Conservation (phyloP, 2,888 invertebrate genomes). For the Pyrrhia umbra region DNA sequence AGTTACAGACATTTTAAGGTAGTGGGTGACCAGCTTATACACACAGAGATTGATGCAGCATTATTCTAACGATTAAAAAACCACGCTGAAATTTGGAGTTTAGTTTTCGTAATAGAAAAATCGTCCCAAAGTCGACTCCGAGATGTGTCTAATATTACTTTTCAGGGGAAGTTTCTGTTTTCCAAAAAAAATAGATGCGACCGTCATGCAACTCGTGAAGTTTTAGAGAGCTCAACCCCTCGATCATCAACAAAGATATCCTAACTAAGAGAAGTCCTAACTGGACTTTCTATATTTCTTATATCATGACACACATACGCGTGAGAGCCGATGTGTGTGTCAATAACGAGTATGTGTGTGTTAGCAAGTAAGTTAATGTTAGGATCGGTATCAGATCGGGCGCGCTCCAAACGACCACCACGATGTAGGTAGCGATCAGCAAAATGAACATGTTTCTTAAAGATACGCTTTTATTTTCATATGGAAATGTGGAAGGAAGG, state of each 20-base stretch:
- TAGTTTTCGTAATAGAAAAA: too few species aligned
- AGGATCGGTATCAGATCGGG: conserved; percentile 52
- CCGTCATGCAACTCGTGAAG: too few species aligned
- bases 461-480: conserved; percentile 31
- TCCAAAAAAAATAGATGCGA: too few species aligned
- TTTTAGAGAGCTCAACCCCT: too few species aligned
- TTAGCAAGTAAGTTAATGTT: conserved; percentile 52
- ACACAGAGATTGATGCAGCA: too few species aligned
- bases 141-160: too few species aligned
- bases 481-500: conserved; percentile 34
- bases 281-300: conserved; percentile 12
- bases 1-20: neutral
- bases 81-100: too few species aligned
- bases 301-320: neutral
- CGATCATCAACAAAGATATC: neutral
- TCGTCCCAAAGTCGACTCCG: too few species aligned
- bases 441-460: conserved; percentile 14
- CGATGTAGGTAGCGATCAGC: conserved; percentile 40
- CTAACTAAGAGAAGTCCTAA: neutral
- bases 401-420: conserved; percentile 39
- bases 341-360: conserved; percentile 14
- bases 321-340: neutral
- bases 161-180: too few species aligned
- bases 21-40: too few species aligned
- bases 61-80: too few species aligned